Conservation (phyloP, 1,140 invertebrate species). For the Mesaphorura yosii region DNA sequence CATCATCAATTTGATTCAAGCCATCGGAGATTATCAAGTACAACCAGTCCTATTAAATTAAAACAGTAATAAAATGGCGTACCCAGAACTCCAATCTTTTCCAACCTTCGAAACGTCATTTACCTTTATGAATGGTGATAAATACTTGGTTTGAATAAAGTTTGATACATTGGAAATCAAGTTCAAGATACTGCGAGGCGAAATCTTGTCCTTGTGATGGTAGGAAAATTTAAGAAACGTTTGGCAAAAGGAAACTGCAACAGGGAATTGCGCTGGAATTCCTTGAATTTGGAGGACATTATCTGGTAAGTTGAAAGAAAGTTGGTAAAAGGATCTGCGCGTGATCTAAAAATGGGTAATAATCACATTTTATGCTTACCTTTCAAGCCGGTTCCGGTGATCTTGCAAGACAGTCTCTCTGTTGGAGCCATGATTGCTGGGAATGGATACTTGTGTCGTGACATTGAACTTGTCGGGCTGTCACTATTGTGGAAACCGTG, state of each 20-base stretch:
- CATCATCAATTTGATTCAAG: too few species aligned
- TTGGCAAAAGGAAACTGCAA: slow-evolving; percentile 11
- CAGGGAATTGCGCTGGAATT: slow-evolving; percentile 11
- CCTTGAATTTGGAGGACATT: slow-evolving; percentile 2
- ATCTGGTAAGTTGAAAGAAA: too few species aligned
- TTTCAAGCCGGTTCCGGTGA: background rate
- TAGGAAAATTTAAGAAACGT: background rate
- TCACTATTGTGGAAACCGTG: background rate
- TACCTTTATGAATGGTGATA: slow-evolving; percentile 8
- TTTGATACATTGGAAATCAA: background rate
- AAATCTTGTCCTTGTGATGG: background rate
- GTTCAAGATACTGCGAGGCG: background rate
- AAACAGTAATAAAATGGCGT: background rate
- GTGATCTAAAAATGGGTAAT: too few species aligned
- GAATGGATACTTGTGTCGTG: background rate
- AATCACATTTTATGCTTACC: background rate
- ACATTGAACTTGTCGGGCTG: background rate
- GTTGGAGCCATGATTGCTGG: slow-evolving; percentile 8
- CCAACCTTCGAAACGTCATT: too few species aligned
- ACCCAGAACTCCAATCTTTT: slow-evolving; percentile 2
- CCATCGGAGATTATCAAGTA: too few species aligned
- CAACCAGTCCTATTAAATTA: too few species aligned
- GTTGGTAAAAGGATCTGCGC: too few species aligned
- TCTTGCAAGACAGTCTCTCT: slow-evolving; percentile 3
- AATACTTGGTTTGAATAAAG: background rate